phyloP scores from a whole-genome alignment of 2,113 vertebrate genomes.

The Grallaria varia region DNA sequence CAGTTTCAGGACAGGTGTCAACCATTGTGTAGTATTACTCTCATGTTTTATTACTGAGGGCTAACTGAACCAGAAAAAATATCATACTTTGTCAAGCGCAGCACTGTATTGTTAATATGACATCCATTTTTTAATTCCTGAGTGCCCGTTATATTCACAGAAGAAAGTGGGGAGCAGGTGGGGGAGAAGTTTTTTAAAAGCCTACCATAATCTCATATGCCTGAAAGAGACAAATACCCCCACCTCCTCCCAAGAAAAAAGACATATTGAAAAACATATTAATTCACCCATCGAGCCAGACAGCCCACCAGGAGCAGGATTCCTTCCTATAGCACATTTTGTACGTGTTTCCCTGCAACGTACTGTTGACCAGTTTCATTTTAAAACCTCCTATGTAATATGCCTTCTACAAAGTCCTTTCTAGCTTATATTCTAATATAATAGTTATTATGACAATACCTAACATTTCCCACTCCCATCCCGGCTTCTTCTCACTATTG shows the following conservation, averaged over 20 bases:
- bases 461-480: neutral
- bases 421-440: neutral
- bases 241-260: neutral
- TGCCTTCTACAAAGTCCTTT: neutral
- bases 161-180: neutral
- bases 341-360: neutral
- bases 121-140: neutral
- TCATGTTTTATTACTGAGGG: conserved; percentile 52
- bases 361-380: neutral
- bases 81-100: neutral
- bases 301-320: neutral
- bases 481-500: neutral
- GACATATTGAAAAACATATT: neutral
- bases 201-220: neutral
- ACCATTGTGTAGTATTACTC: conserved; percentile 40
- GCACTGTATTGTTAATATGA: neutral
- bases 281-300: neutral
- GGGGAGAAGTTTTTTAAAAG: neutral
- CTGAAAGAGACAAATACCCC: neutral
- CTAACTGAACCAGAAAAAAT: conserved; percentile 45
- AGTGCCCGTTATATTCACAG: neutral
- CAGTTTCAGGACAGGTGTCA: conserved; percentile 45
- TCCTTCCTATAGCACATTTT: neutral
- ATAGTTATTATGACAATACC: neutral
- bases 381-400: neutral